These are phyloP conservation scores for Rhinoptilus africanus DNA, from an alignment of 2,113 vertebrate genomes.

Conservation along the genomic window DNA sequence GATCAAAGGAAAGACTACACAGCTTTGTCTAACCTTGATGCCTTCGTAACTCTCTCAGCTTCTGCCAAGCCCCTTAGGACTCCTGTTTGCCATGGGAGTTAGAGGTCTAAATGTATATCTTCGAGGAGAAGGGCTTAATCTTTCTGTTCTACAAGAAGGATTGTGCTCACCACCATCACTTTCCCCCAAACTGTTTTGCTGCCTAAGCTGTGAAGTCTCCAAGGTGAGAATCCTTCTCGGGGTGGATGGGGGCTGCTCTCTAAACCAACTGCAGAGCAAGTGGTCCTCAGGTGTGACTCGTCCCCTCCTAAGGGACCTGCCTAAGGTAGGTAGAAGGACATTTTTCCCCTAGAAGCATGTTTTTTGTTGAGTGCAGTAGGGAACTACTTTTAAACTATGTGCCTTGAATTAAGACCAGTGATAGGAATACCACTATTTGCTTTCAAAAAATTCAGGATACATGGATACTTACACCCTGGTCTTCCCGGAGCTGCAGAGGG, in stretches of 20 bases:
- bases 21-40: not conserved
- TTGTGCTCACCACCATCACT: not conserved
- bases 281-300: fast-evolving
- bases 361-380: not conserved
- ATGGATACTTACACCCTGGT: not conserved
- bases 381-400: not conserved
- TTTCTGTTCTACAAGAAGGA: not conserved
- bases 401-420: not conserved
- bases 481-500: not conserved
- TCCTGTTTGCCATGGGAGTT: not conserved
- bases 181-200: not conserved
- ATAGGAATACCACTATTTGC: not conserved
- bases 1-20: not conserved
- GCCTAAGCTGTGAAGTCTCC: not conserved
- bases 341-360: not conserved
- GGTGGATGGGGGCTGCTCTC: not conserved
- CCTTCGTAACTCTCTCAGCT: not conserved
- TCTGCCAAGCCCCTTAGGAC: not conserved
- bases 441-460: not conserved
- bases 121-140: not conserved
- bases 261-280: not conserved
- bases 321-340: not conserved
- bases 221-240: not conserved
- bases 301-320: not conserved
- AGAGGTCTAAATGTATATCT: not conserved